phyloP scores from a whole-genome alignment of 2,888 invertebrate genomes.

The Cheilosia variabilis region DNA sequence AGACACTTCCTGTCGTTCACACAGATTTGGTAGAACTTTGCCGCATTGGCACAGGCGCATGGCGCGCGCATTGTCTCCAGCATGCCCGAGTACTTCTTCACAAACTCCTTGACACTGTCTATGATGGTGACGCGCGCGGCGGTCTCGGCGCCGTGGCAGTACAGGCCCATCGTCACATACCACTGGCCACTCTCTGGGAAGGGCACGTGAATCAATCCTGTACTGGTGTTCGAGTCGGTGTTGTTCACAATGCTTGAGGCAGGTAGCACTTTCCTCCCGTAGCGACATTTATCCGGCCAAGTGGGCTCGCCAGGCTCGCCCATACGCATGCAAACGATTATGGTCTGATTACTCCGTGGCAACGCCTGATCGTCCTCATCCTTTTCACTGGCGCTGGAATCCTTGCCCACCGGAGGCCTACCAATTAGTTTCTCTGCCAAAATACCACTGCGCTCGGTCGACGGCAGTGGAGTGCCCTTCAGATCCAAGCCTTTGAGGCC shows the following conservation, averaged over 20 bases:
- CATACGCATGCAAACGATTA: conserved; percentile 87
- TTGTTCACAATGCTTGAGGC: conserved; percentile 88
- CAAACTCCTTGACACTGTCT: conserved; percentile 83
- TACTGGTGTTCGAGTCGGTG: conserved; percentile 86
- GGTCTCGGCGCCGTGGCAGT: conserved; percentile 86
- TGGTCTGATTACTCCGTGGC: conserved; percentile 83
- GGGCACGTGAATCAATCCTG: conserved; percentile 88
- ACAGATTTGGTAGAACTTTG: conserved; percentile 78
- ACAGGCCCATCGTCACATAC: conserved; percentile 90
- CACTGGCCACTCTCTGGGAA: conserved; percentile 93
- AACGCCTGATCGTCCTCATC: conserved; percentile 73
- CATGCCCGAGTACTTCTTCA: conserved; percentile 79
- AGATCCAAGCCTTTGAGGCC: conserved; percentile 80
- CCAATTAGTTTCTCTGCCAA: conserved; percentile 81
- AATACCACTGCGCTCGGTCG: conserved; percentile 79
- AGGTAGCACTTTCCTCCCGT: conserved; percentile 84
- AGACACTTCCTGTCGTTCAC: conserved; percentile 83
- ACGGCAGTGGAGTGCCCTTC: conserved; percentile 77
- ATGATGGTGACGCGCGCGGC: conserved; percentile 82
- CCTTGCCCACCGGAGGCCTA: conserved; percentile 51
- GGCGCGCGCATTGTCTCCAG: conserved; percentile 79
- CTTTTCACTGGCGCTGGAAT: conserved; percentile 67
- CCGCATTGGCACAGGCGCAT: conserved; percentile 80
- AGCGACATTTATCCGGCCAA: conserved; percentile 86
- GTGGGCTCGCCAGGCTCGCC: conserved; percentile 86